A percentile compares a stretch with the other conserved stretches of the same genome.
Evolutionary conservation across 2,797 vertebrate genomes (phyloP).

Genomic region (Stomatorhinus walkeri): DNA sequence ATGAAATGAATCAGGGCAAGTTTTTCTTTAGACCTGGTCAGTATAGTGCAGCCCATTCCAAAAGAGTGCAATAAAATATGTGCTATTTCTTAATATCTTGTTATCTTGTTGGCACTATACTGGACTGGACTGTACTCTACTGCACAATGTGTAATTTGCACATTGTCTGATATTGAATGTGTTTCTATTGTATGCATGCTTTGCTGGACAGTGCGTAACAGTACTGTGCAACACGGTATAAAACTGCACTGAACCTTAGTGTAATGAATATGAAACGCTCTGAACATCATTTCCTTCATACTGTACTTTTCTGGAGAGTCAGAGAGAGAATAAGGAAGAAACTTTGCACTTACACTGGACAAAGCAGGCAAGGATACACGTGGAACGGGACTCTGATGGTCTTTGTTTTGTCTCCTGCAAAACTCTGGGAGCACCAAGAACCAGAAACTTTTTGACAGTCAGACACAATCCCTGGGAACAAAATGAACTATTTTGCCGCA

Average conservation of each 20-base stretch:
- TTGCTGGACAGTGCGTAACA: slow-evolving; percentile 48
- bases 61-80: slow-evolving; percentile 10
- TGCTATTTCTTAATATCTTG: slow-evolving; percentile 5
- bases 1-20: slow-evolving; percentile 11
- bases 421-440: slow-evolving; percentile 39
- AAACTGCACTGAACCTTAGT: slow-evolving; percentile 67
- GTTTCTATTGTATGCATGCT: slow-evolving; percentile 64
- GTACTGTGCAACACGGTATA: slow-evolving; percentile 62
- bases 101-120: slow-evolving; percentile 10
- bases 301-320: neutral
- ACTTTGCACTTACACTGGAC: slow-evolving; percentile 61
- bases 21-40: slow-evolving; percentile 11
- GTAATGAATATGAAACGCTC: slow-evolving; percentile 31
- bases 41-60: slow-evolving; percentile 18
- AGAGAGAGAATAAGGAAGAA: slow-evolving; percentile 38
- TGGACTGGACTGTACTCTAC: slow-evolving; percentile 13
- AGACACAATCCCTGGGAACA: slow-evolving; percentile 31
- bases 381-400: slow-evolving; percentile 43
- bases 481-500: neutral
- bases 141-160: slow-evolving; percentile 23
- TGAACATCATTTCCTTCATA: slow-evolving; percentile 12
- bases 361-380: slow-evolving; percentile 50
- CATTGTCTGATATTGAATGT: slow-evolving; percentile 62
- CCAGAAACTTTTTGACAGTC: slow-evolving; percentile 49
- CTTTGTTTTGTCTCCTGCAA: slow-evolving; percentile 17